Evolutionary conservation across 64 coral and sea anemone species (phyloP).

Genomic region (Dendronephthya gigantea): DNA sequence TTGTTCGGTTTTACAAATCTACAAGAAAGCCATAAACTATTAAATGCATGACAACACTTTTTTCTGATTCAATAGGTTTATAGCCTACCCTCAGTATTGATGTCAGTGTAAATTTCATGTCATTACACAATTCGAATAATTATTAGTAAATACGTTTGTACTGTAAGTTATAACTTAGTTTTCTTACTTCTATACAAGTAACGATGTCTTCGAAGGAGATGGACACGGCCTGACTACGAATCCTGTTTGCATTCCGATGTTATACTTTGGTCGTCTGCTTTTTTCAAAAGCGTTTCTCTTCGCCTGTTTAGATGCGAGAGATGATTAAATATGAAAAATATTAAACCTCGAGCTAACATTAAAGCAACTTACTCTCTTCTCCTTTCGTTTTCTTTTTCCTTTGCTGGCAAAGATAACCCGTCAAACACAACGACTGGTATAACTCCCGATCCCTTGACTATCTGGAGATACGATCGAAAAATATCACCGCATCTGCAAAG

Average conservation of each 20-base stretch:
- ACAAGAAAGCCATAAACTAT: not conserved
- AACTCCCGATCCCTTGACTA: not conserved
- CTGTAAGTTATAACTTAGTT: too few species aligned
- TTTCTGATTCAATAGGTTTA: too few species aligned
- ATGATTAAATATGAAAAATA: too few species aligned
- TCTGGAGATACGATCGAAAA: not conserved
- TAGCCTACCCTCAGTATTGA: too few species aligned
- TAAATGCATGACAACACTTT: too few species aligned
- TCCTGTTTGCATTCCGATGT: not conserved
- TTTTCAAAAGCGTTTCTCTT: not conserved
- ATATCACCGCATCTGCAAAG: not conserved
- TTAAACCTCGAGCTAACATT: too few species aligned
- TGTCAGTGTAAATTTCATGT: too few species aligned
- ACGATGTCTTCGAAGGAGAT: not conserved
- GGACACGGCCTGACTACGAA: not conserved
- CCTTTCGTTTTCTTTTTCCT: slow-evolving; percentile 19
- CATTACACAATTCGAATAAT: not conserved
- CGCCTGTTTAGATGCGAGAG: not conserved
- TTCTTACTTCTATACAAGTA: not conserved
- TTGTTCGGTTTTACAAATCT: slow-evolving; percentile 13
- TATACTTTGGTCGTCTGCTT: not conserved
- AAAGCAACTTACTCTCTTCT: not conserved
- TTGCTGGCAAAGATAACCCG: slow-evolving; percentile 32
- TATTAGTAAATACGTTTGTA: too few species aligned
- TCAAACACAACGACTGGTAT: slow-evolving; percentile 39